Percentiles rank a stretch among this genome's conserved stretches.
Conservation (phyloP, 2,797 vertebrate genomes). For the Lutra lutra region DNA sequence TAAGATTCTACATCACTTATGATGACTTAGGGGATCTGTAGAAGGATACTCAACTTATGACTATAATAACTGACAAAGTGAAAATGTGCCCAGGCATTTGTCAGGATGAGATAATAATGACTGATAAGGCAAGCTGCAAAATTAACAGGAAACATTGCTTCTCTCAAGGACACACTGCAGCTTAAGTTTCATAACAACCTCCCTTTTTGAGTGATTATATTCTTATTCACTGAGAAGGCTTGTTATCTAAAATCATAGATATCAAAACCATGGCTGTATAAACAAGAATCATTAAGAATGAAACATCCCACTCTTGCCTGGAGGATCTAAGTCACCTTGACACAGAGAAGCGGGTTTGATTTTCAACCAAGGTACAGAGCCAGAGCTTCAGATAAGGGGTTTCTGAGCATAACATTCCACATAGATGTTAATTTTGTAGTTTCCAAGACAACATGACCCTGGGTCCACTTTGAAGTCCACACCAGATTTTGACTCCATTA, state of each 20-base stretch:
- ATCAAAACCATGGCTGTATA: slow-evolving; percentile 19
- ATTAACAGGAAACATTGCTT: slow-evolving; percentile 9
- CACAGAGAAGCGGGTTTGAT: not conserved
- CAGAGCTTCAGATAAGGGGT: not conserved
- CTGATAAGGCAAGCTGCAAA: not conserved
- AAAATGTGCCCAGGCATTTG: not conserved
- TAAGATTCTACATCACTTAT: not conserved
- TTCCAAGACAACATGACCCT: slow-evolving; percentile 28
- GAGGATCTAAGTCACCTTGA: not conserved
- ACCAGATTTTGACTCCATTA: slow-evolving; percentile 1
- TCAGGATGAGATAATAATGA: not conserved
- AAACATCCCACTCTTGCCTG: not conserved
- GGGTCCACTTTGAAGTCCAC: not conserved
- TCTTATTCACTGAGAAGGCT: slow-evolving; percentile 28
- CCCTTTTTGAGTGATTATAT: slow-evolving; percentile 26
- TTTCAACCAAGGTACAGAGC: not conserved
- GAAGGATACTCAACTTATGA: not conserved
- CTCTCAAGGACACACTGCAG: not conserved
- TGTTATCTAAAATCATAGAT: not conserved
- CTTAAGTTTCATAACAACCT: not conserved
- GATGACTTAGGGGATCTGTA: not conserved
- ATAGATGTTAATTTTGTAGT: not conserved
- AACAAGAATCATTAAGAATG: not conserved
- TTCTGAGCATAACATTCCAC: slow-evolving; percentile 5
- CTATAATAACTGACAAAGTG: not conserved